Evolutionary conservation across 2,888 invertebrate genomes (phyloP), one percentile per base, ranked within the genome.

Genomic region (Tipula vernalis): DNA sequence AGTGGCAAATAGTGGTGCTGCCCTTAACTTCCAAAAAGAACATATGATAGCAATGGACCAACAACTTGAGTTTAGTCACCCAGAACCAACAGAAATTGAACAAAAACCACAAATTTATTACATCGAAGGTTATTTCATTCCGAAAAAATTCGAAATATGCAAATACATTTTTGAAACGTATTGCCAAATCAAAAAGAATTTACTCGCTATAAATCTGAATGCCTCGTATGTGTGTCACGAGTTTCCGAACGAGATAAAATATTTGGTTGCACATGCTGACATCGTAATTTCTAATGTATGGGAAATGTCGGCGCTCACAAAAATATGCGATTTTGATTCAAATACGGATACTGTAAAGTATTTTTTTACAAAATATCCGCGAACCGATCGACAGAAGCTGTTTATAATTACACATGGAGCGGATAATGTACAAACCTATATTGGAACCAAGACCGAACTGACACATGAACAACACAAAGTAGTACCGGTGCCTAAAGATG

Each of bases 391-490:
- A 3, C 51, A 91, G 28, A 92, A 94, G 88, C 92, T 94, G 5
- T 92, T 95, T 36, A 91, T 95, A 1, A 92, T 95, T 87, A 96
- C 95, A 5, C 93, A 95, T 89, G 95, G 95, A 10, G 90, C 91
- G 0, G 90, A 93, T 15, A 92, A 93, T 36, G 93, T 94, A 0
- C 90, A 88, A n/a, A 89, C 83, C 10, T 86, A 88, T 6, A 90
- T 91, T 83, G 88, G 89, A 0, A 87, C 87, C 5, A 88, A 89
- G 0, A 87, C 88, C 3, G 10, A 51, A n/a, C 36, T 13, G 10
- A 83, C 18, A 57, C 83, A 12, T 10, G 13, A 87, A n/a, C 89
- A 15, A 90, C 89, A 87, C 87, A 89, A 88, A 2, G 92, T 93
- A 2, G 92, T 92, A 2, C 88, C 89, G 57, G 89, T 93, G n/a